Base-by-base conservation (phyloP, 2,113 vertebrate species). In the Coreoperca whiteheadi region DNA sequence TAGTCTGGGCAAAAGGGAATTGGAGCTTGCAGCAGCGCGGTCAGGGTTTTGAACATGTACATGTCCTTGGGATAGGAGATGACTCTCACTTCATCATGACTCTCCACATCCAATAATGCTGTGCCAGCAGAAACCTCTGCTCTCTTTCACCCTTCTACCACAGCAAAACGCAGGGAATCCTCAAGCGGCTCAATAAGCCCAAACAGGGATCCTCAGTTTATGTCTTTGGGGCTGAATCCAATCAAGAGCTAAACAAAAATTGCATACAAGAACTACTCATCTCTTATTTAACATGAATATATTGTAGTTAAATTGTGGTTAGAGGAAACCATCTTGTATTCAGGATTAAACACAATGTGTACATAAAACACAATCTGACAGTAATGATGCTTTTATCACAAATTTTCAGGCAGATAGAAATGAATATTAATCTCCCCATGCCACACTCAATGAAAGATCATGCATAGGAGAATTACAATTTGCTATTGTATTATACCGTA, bases 41-140 rank as follows among this genome's bases (percentile, higher is more conserved):
- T 34, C 65, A 67, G 64, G 60, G 59, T 79, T 85, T 39, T 81
- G 53, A 90, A 86, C 76, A 71, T 67, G 77, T 87, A 83, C 79
- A 43, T 73, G 88, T 93, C 91, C 86, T 91, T 88, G 88, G 79
- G 85, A 89, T 69, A 82, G 74, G 73, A 77, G 81, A 85, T 72
- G 64, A 79, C 67, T 88, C 82, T 75, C 83, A 79, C 84, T 83
- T 63, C 81, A 90, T 87, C 87, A 74, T 82, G 87, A 86, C 68
- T 88, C 74, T 64, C 46, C 82, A 76, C 73, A 86, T 88, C 81
- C 83, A 77, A 82, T 87, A 87, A 57, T 75, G 88, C 92, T 78
- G 86, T 7, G 63, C 21, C 79, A 72, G 79, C 87, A 87, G 56
- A 91, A 92, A 87, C 50, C 61, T 63, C 48, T 11, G 48, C 71